A percentile compares a stretch with the other conserved stretches of the same genome.
phyloP scores from a whole-genome alignment of 2,797 vertebrate genomes.

The Psittacula echo region DNA sequence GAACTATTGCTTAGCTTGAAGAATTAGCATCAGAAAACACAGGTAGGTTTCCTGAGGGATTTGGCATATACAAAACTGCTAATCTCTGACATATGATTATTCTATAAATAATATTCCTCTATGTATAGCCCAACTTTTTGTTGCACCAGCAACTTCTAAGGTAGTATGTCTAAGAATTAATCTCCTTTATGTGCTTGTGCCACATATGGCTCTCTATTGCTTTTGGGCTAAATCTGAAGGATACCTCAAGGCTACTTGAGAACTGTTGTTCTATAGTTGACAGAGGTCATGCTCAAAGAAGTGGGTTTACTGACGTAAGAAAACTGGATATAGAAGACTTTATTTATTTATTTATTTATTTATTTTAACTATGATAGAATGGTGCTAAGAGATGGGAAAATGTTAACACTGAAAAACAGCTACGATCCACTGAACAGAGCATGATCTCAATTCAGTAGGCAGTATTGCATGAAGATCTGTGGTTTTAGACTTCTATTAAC shows the following conservation, averaged over 20 bases:
- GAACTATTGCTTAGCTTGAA: not conserved
- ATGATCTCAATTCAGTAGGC: not conserved
- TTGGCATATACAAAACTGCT: not conserved
- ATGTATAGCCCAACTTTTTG: not conserved
- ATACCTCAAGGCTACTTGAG: not conserved
- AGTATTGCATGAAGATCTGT: not conserved
- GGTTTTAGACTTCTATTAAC: not conserved
- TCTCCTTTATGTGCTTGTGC: not conserved
- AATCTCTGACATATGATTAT: not conserved
- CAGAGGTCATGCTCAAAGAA: not conserved
- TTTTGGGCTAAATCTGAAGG: not conserved
- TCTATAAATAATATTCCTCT: not conserved
- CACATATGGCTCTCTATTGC: accelerated
- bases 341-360: not conserved
- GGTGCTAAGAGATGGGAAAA: not conserved
- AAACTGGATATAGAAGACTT: not conserved
- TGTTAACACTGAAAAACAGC: not conserved
- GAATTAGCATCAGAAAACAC: not conserved
- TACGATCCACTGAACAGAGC: not conserved
- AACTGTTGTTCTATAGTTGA: not conserved
- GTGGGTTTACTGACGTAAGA: not conserved
- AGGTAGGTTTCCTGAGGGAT: not conserved
- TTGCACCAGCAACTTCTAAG: not conserved
- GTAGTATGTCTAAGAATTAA: not conserved
- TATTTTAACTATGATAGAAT: not conserved